Evolutionary conservation across 2,797 vertebrate species (phyloP), one percentile per base, ranked within the genome.

Genomic region (Delichon dasypus): DNA sequence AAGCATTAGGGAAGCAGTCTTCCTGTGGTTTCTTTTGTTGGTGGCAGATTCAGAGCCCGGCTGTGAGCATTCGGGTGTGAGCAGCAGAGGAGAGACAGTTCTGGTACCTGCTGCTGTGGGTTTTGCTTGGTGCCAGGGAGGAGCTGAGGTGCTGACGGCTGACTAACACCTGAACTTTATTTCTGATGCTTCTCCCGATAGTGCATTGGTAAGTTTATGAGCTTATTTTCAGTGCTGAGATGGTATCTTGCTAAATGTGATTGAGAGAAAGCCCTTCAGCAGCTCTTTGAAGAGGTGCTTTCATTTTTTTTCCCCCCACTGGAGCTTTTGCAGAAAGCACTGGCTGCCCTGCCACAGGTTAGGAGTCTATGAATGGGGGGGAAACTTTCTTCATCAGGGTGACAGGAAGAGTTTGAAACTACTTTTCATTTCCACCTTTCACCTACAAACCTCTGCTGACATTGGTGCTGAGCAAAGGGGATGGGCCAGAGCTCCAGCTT

Each of bases 1-100:
- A 98, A 96, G 97, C 98, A 97, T 96, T 93, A 94, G 93, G 95
- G 97, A 97, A 97, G 96, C 97, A 98, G 95, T 94, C 89, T 97
- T 93, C 95, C 78, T 97, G 97, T 98, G 97, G 96, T 97, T 98
- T 97, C 96, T 93, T 97, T 97, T 97, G 96, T 97, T 95, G 88
- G 92, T 94, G 88, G 91, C 97, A 95, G 93, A 96, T 97, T 96
- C 96, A 96, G 95, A 79, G 95, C 87, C 68, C 45, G 76, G 62
- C 93, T 54, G 66, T 29, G 74, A 95, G 94, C 68, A 2, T 94
- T 80, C 65, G 80, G 60, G 92, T 76, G 54, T 79, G 91, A 92
- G 67, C 92, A 86, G 83, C 80, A 44, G 89, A 95, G 72, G 70
- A 82, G 85, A 92, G 82, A 68, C 12, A 13, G 44, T 11, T 58